phyloP scores from a whole-genome alignment of 2,113 vertebrate species.

The Notothenia coriiceps region DNA sequence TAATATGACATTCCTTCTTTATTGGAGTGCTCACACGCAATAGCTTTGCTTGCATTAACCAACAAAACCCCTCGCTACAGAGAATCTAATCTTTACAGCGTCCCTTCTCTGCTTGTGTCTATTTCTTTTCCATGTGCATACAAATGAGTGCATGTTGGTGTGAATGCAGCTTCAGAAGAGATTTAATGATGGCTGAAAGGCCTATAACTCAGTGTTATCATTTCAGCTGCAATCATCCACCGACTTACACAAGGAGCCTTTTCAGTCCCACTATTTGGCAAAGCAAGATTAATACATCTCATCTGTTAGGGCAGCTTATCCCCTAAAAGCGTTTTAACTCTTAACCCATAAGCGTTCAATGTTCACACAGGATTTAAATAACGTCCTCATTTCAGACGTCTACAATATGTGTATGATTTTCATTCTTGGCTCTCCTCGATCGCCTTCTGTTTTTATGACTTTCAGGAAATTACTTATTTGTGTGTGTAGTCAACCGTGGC shows the following conservation, averaged over 20 bases:
- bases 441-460: slow-evolving; percentile 44
- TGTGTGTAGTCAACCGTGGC: not conserved
- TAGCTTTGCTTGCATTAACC: no score
- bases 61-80: no score
- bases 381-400: slow-evolving; percentile 10
- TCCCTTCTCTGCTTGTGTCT: not conserved
- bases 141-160: not conserved
- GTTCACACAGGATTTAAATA: slow-evolving; percentile 19
- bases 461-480: slow-evolving; percentile 40
- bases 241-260: slow-evolving; percentile 32
- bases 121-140: not conserved
- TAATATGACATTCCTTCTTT: no score
- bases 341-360: slow-evolving; percentile 26
- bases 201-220: slow-evolving; percentile 12
- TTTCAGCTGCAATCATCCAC: slow-evolving; percentile 7
- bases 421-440: slow-evolving; percentile 3
- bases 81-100: not conserved
- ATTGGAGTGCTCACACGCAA: no score
- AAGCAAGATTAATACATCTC: slow-evolving; percentile 43
- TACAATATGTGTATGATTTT: slow-evolving; percentile 21
- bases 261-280: slow-evolving; percentile 40
- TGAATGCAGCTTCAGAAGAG: not conserved
- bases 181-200: not conserved
- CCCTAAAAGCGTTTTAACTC: slow-evolving; percentile 43
- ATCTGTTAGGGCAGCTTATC: slow-evolving; percentile 46